Percentiles rank a stretch among this genome's conserved stretches.
phyloP scores from a whole-genome alignment of 2,888 invertebrate species.

The Pseudoips prasinana region DNA sequence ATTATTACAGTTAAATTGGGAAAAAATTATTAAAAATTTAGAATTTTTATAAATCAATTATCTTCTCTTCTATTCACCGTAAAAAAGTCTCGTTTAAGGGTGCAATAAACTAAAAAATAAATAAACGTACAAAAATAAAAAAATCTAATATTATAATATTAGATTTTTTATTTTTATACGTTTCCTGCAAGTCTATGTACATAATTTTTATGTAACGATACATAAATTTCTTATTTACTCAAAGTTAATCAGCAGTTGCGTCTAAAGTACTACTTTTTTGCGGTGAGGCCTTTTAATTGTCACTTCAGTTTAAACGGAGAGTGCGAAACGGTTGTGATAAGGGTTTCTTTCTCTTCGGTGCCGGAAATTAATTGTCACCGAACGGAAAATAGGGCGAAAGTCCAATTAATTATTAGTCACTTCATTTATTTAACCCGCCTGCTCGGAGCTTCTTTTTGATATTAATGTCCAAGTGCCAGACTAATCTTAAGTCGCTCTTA shows the following conservation, averaged over 20 bases:
- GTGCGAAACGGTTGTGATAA: slow-evolving; percentile 74
- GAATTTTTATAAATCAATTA: too few relatives aligned
- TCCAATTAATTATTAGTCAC: slow-evolving; percentile 82
- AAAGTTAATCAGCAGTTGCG: slow-evolving; percentile 23
- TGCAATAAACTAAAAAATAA: too few relatives aligned
- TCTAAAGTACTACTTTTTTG: slow-evolving; percentile 41
- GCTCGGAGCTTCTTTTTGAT: slow-evolving; percentile 67
- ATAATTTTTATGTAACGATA: too few relatives aligned
- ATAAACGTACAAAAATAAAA: too few relatives aligned
- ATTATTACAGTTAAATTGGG: too few relatives aligned
- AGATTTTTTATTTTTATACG: too few relatives aligned
- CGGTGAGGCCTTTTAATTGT: slow-evolving; percentile 56
- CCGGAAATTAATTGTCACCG: slow-evolving; percentile 81
- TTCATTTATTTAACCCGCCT: slow-evolving; percentile 79
- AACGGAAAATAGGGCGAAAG: slow-evolving; percentile 81
- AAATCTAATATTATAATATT: too few relatives aligned
- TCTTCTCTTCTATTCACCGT: too few relatives aligned
- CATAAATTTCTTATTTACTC: slow-evolving; percentile 29
- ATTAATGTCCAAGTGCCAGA: slow-evolving; percentile 69
- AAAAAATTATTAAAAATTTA: too few relatives aligned
- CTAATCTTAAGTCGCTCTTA: slow-evolving; percentile 57
- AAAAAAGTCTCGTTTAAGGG: too few relatives aligned
- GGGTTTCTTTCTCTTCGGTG: slow-evolving; percentile 74
- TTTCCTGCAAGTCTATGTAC: too few relatives aligned
- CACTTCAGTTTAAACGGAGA: slow-evolving; percentile 61